A percentile compares a stretch with the other conserved stretches of the same genome.
Evolutionary conservation across 2,113 vertebrate species (phyloP).

Genomic region (Sylvicapra grimmia): DNA sequence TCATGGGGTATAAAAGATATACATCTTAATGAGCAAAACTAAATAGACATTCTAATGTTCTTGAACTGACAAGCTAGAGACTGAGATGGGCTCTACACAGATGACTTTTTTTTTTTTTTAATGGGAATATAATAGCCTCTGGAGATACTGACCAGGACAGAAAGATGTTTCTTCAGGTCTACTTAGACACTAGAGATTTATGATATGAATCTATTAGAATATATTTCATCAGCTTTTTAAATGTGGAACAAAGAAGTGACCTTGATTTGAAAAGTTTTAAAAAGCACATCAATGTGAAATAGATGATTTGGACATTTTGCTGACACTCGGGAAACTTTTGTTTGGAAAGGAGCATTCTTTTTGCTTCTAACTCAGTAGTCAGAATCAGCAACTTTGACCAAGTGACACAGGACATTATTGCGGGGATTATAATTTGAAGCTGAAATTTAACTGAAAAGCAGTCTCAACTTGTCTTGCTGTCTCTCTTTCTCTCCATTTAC

Average conservation of each 20-base stretch:
- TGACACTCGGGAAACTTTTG: background rate
- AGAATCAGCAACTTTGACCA: background rate
- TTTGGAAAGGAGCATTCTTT: background rate
- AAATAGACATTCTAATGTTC: conserved; percentile 2
- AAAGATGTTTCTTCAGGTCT: conserved; percentile 56
- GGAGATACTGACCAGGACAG: conserved; percentile 56
- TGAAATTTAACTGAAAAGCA: background rate
- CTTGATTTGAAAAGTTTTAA: conserved; percentile 56
- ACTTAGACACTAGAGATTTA: conserved; percentile 51
- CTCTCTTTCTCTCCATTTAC: background rate
- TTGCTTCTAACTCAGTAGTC: conserved; percentile 19
- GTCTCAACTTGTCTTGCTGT: background rate
- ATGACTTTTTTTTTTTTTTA: background rate
- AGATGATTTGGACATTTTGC: conserved; percentile 23
- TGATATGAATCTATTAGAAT: conserved; percentile 66
- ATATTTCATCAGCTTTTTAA: conserved; percentile 55
- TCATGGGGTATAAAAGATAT: background rate
- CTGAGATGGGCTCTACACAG: conserved; percentile 38
- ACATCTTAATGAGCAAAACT: conserved; percentile 50
- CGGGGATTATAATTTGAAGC: background rate
- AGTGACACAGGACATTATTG: background rate
- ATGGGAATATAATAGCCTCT: conserved; percentile 59
- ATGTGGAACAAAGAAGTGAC: conserved; percentile 48
- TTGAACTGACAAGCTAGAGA: conserved; percentile 59
- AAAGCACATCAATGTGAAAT: conserved; percentile 44